phyloP scores from a whole-genome alignment of 2,888 invertebrate species.

The Drosophila colorata region DNA sequence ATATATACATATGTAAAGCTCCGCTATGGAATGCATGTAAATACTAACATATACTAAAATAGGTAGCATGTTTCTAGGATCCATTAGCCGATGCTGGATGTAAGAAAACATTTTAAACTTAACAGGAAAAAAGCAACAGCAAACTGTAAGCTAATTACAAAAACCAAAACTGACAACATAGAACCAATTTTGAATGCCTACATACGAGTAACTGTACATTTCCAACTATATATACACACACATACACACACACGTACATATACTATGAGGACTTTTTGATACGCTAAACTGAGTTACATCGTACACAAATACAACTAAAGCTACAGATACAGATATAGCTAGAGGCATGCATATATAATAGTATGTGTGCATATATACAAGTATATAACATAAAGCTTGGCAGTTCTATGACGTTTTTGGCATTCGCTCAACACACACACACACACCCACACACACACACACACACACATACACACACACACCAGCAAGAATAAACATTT shows the following conservation, averaged over 20 bases:
- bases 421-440: slow-evolving; percentile 41
- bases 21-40: slow-evolving; percentile 40
- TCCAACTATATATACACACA: slow-evolving; percentile 34
- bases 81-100: slow-evolving; percentile 21
- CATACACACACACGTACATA: slow-evolving; percentile 2
- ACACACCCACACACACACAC: slow-evolving; percentile 20
- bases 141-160: slow-evolving; percentile 23
- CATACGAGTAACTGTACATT: slow-evolving; percentile 64
- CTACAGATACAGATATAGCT: slow-evolving; percentile 14
- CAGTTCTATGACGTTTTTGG: slow-evolving; percentile 22
- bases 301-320: slow-evolving; percentile 26
- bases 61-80: slow-evolving; percentile 41
- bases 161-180: slow-evolving; percentile 53
- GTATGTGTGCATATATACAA: slow-evolving; percentile 21
- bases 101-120: slow-evolving; percentile 23
- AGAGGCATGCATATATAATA: slow-evolving; percentile 5
- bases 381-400: slow-evolving; percentile 49
- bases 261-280: slow-evolving; percentile 52
- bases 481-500: slow-evolving; percentile 2
- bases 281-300: slow-evolving; percentile 49
- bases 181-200: slow-evolving; percentile 75
- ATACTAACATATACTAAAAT: slow-evolving; percentile 51
- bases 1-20: slow-evolving; percentile 16
- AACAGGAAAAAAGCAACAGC: slow-evolving; percentile 12
- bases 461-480: slow-evolving; percentile 25